phyloP scores from a whole-genome alignment of 1,140 invertebrate genomes.

The Drosophila pseudoobscura region DNA sequence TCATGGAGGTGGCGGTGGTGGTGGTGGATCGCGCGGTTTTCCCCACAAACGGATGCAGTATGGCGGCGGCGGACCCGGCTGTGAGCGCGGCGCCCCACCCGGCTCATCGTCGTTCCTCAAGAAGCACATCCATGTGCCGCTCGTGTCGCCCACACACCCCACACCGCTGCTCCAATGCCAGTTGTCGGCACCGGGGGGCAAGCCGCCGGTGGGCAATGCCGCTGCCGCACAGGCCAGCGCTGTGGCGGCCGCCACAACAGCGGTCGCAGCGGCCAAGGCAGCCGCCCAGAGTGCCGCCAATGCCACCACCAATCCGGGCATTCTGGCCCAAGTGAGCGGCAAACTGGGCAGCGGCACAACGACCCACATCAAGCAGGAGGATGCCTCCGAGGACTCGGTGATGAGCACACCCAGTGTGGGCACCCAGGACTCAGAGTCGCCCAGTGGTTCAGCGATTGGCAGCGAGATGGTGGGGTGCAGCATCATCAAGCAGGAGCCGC shows the following conservation, averaged over 20 bases:
- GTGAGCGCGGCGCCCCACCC: neutral
- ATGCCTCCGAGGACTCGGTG: constrained; percentile 57
- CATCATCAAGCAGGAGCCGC: constrained; percentile 50
- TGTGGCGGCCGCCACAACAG: constrained; percentile 75
- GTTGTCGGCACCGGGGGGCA: constrained; percentile 4
- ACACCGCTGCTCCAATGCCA: constrained; percentile 25
- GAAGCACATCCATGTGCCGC: constrained; percentile 51
- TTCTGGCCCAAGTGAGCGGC: constrained; percentile 61
- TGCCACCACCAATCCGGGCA: constrained; percentile 78
- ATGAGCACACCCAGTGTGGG: constrained; percentile 44
- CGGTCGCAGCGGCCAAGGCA: constrained; percentile 75
- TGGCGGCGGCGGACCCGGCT: constrained; percentile 33
- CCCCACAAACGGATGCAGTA: constrained; percentile 74
- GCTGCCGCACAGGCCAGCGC: constrained; percentile 69
- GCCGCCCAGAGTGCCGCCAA: constrained; percentile 79
- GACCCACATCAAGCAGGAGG: constrained; percentile 59
- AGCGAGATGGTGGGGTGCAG: too few species aligned
- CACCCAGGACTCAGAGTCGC: constrained; percentile 16
- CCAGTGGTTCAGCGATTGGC: too few species aligned
- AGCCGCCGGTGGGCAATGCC: constrained; percentile 41
- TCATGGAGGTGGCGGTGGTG: constrained; percentile 28
- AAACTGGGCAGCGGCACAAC: constrained; percentile 30
- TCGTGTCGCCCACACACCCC: constrained; percentile 26
- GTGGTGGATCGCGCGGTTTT: constrained; percentile 56
- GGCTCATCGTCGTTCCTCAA: constrained; percentile 42